A percentile compares a stretch with the other conserved stretches of the same genome.
Conservation (phyloP, 2,797 vertebrate genomes). For the Prionace glauca region DNA sequence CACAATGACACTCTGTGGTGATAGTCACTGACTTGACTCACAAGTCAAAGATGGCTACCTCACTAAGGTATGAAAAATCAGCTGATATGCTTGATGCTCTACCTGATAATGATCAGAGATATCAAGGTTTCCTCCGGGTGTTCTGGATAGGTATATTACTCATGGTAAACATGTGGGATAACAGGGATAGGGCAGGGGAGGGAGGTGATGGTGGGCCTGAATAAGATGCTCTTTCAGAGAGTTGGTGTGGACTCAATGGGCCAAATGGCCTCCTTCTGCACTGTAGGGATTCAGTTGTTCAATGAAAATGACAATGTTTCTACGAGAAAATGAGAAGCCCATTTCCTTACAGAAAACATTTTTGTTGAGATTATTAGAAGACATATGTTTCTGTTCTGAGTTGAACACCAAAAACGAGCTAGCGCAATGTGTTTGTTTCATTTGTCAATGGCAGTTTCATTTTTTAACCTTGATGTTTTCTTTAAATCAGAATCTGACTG, state of each 20-base stretch:
- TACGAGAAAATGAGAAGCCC: not conserved
- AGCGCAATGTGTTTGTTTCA: conserved; percentile 45
- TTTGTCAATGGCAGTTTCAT: not conserved
- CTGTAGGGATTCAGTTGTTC: too few relatives aligned
- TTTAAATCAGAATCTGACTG: conserved; percentile 39
- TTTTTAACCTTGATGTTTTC: conserved; percentile 28
- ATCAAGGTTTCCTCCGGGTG: too few relatives aligned
- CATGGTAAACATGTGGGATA: too few relatives aligned
- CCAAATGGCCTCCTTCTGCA: too few relatives aligned
- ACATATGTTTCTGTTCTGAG: conserved; percentile 31
- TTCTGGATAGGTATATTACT: too few relatives aligned
- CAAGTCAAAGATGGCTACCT: not conserved
- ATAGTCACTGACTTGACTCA: not conserved
- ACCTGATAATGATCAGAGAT: not conserved
- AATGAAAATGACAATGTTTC: not conserved
- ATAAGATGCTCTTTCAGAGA: too few relatives aligned
- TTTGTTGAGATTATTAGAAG: not conserved
- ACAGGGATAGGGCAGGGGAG: too few relatives aligned
- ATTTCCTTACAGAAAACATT: not conserved
- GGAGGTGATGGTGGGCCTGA: too few relatives aligned
- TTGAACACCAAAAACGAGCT: not conserved
- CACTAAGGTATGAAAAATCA: not conserved
- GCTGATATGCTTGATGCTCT: not conserved
- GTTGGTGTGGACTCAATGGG: too few relatives aligned
- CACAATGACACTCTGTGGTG: not conserved